Percentiles rank a stretch among this genome's conserved stretches.
These are phyloP conservation scores for Laticauda colubrina DNA, from an alignment of 2,113 vertebrate genomes.

Conservation along the genomic window DNA sequence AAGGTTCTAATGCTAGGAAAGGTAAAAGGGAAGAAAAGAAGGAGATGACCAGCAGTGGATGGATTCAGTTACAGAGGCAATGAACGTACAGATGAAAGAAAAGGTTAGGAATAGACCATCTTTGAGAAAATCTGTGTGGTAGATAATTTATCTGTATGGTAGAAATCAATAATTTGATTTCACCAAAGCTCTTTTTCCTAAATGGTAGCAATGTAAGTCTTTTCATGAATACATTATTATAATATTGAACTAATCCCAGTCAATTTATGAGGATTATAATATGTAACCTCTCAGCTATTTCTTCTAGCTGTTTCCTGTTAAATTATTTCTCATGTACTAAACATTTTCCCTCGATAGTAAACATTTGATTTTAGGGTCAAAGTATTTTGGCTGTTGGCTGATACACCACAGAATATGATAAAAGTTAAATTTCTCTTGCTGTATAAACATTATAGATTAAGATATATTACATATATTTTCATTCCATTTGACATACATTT, in stretches of 20 bases:
- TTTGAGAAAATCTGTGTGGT: background rate
- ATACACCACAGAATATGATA: slow-evolving; percentile 70
- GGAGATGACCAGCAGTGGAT: background rate
- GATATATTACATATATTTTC: slow-evolving; percentile 46
- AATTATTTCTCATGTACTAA: slow-evolving; percentile 65
- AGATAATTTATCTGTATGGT: slow-evolving; percentile 46
- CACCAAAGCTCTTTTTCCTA: slow-evolving; percentile 42
- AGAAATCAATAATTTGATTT: background rate
- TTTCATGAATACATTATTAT: slow-evolving; percentile 62
- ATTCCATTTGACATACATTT: slow-evolving; percentile 35
- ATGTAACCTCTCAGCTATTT: slow-evolving; percentile 72
- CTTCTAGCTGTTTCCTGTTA: slow-evolving; percentile 77
- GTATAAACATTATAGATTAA: slow-evolving; percentile 54
- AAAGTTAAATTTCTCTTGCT: slow-evolving; percentile 59
- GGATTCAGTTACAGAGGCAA: background rate
- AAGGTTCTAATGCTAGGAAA: background rate
- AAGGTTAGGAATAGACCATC: background rate
- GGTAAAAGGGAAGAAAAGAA: background rate
- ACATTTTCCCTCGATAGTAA: slow-evolving; percentile 64
- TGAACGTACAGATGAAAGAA: background rate
- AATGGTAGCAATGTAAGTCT: slow-evolving; percentile 54
- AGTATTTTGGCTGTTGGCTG: slow-evolving; percentile 71
- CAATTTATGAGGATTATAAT: slow-evolving; percentile 72
- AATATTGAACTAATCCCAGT: slow-evolving; percentile 62
- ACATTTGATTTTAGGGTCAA: slow-evolving; percentile 72